Percentiles rank a stretch among this genome's conserved stretches.
These are phyloP conservation scores for Protula sp. DNA, from an alignment of 2,888 invertebrate species.

Conservation along the genomic window DNA sequence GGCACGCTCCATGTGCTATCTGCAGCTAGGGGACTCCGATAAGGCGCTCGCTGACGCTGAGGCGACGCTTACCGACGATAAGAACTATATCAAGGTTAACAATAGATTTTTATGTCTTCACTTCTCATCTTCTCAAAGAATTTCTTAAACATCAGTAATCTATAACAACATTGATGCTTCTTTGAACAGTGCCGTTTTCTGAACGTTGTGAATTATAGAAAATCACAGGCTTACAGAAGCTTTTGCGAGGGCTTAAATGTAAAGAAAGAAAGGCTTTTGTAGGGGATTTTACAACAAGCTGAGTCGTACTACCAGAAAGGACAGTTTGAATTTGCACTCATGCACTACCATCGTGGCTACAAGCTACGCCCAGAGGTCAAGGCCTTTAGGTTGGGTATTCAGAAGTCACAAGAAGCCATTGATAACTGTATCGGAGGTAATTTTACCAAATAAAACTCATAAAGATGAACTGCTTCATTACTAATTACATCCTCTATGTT, in stretches of 20 bases:
- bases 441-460: no score
- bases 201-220: no score
- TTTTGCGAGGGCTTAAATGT: no score
- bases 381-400: conserved; percentile 69
- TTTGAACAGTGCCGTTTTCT: no score
- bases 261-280: no score
- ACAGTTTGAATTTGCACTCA: conserved; percentile 86
- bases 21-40: conserved; percentile 77
- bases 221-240: no score
- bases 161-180: no score
- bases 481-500: no score
- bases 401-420: conserved; percentile 90
- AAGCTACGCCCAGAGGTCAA: conserved; percentile 78
- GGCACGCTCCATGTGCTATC: conserved; percentile 81
- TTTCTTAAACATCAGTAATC: no score
- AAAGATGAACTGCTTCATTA: no score
- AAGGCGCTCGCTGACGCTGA: conserved; percentile 80
- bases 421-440: conserved; percentile 75
- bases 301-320: conserved; percentile 87
- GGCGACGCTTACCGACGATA: conserved; percentile 62
- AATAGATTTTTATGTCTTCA: no score
- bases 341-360: conserved; percentile 83
- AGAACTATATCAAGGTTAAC: conserved; percentile 39
- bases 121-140: no score
- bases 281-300: conserved; percentile 80